Evolutionary conservation across 2,888 invertebrate species (phyloP).

Genomic region (Stenichneumon culpator): DNA sequence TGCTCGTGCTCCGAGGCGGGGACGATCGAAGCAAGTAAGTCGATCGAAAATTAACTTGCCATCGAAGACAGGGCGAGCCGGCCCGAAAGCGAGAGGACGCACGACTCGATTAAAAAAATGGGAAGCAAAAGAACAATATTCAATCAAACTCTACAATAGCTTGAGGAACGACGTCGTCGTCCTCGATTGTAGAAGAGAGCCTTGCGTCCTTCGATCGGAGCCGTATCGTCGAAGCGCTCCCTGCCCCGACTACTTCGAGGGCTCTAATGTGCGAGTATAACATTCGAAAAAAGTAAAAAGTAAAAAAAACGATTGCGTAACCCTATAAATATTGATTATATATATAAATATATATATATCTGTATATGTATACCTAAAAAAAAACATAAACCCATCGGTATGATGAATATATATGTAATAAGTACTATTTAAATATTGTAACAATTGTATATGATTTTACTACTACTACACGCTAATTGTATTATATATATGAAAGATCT

Average conservation of each 20-base stretch:
- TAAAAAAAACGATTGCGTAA: slow-evolving; percentile 77
- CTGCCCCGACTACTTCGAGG: slow-evolving; percentile 53
- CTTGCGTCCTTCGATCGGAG: slow-evolving; percentile 26
- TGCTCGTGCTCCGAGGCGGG: slow-evolving; percentile 32
- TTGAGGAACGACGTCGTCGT: background rate
- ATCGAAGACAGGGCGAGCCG: background rate
- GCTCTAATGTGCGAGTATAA: slow-evolving; percentile 61
- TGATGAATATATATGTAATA: slow-evolving; percentile 84
- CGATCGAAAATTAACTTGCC: slow-evolving; percentile 27
- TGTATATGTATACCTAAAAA: slow-evolving; percentile 71
- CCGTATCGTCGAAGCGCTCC: slow-evolving; percentile 32
- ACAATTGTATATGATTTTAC: slow-evolving; percentile 85
- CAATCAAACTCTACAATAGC: slow-evolving; percentile 9
- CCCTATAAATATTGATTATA: slow-evolving; percentile 84
- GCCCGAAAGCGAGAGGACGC: background rate
- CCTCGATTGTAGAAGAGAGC: background rate
- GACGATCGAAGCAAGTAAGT: slow-evolving; percentile 8
- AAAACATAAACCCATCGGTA: slow-evolving; percentile 80
- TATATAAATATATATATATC: slow-evolving; percentile 79
- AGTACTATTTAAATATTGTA: slow-evolving; percentile 85
- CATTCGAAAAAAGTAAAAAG: slow-evolving; percentile 37
- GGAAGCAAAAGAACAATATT: background rate
- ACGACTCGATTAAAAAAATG: background rate
- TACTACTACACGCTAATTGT: slow-evolving; percentile 85
- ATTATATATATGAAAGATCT: slow-evolving; percentile 83